Percentiles rank a stretch among this genome's conserved stretches.
Evolutionary conservation across 2,888 invertebrate species (phyloP).

Genomic region (Drosophila anomalipes): DNA sequence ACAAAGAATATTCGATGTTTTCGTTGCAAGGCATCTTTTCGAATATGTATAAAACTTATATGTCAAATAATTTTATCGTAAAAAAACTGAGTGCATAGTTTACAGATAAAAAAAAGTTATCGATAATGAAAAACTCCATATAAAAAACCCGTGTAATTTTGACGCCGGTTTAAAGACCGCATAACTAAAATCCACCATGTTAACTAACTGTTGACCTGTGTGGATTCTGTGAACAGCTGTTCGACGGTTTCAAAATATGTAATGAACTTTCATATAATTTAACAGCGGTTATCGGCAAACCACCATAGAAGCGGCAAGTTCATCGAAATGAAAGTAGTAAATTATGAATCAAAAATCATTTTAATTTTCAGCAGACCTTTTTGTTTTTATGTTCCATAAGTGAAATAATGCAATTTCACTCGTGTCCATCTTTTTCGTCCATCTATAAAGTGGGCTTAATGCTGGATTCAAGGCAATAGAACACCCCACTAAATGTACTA

Average conservation of each 20-base stretch:
- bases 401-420: too few relatives aligned
- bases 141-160: not conserved
- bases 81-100: not conserved
- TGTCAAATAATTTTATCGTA: not conserved
- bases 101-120: not conserved
- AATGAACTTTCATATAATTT: not conserved
- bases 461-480: too few relatives aligned
- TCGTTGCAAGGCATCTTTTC: not conserved
- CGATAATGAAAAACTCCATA: not conserved
- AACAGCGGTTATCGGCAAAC: not conserved
- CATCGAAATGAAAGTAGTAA: too few relatives aligned
- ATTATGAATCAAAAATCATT: too few relatives aligned
- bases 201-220: not conserved
- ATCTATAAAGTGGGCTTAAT: too few relatives aligned
- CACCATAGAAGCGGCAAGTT: not conserved
- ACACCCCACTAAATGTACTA: constrained; percentile 8
- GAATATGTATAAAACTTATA: not conserved
- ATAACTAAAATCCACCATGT: not conserved
- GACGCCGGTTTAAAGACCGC: not conserved
- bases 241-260: not conserved
- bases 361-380: too few relatives aligned
- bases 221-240: not conserved
- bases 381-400: too few relatives aligned
- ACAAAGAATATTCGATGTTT: not conserved
- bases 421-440: too few relatives aligned